phyloP scores from a whole-genome alignment of 2,888 invertebrate species.

The Netelia inedita region DNA sequence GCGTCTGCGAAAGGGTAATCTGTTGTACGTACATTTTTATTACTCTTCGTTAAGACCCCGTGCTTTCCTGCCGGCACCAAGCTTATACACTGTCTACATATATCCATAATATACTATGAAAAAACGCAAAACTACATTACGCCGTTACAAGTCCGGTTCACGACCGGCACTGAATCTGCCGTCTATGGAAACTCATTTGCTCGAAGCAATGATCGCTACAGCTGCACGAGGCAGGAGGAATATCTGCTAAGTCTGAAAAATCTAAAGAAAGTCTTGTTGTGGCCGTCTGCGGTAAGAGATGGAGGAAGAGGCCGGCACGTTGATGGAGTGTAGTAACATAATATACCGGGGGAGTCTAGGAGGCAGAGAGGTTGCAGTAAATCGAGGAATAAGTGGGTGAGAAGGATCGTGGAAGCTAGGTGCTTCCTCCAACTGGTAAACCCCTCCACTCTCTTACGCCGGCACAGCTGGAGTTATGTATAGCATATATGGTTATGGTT shows the following conservation, averaged over 20 bases:
- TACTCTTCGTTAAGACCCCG: conserved; percentile 68
- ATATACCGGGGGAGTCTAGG: conserved; percentile 38
- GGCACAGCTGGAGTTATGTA: conserved; percentile 24
- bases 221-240: background rate
- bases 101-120: background rate
- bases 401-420: conserved; percentile 72
- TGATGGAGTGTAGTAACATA: conserved; percentile 27
- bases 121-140: background rate
- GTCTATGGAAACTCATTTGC: conserved; percentile 22
- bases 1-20: conserved; percentile 76
- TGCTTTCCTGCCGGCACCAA: conserved; percentile 40
- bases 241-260: conserved; percentile 39
- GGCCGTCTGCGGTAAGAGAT: conserved; percentile 24
- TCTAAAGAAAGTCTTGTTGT: conserved; percentile 30
- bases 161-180: background rate
- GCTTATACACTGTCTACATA: background rate
- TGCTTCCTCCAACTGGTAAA: conserved; percentile 50
- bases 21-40: conserved; percentile 76
- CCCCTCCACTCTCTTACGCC: conserved; percentile 3
- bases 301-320: background rate
- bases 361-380: conserved; percentile 59
- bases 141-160: background rate
- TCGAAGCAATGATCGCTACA: conserved; percentile 12
- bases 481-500: no score
- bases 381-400: conserved; percentile 78